Evolutionary conservation across 1,140 invertebrate genomes (phyloP).

Genomic region (Lepidurus packardi): DNA sequence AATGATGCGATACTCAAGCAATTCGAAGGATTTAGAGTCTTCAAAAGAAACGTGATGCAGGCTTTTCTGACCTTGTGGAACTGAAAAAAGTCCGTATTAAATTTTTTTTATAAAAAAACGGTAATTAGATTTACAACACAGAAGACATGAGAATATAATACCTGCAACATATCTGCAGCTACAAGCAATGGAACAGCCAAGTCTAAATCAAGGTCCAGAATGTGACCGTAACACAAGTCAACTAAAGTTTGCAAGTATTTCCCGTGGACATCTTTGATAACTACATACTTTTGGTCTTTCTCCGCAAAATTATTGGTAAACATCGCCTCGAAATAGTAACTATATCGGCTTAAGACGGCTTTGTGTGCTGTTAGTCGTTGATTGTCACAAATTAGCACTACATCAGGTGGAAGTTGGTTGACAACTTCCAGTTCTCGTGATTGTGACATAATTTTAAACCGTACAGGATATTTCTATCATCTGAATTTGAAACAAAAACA

Average conservation of each 20-base stretch:
- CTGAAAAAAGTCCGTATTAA: constrained; percentile 35
- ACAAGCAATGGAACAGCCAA: constrained; percentile 48
- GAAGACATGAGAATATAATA: neutral
- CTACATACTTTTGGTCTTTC: constrained; percentile 42
- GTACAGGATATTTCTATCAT: too few relatives aligned
- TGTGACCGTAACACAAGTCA: constrained; percentile 46
- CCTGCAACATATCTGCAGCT: constrained; percentile 44
- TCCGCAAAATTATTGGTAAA: constrained; percentile 48
- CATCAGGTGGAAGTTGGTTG: constrained; percentile 26
- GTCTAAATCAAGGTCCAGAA: constrained; percentile 45
- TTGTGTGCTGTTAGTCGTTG: constrained; percentile 44
- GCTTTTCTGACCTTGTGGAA: constrained; percentile 46
- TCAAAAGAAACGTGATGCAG: constrained; percentile 43
- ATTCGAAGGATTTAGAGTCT: constrained; percentile 46
- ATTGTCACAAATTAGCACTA: constrained; percentile 30
- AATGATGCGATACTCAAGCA: constrained; percentile 47
- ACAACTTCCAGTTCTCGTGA: neutral
- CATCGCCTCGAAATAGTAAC: constrained; percentile 50
- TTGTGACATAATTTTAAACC: neutral
- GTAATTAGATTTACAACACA: neutral
- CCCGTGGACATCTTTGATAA: constrained; percentile 45
- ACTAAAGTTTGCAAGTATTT: constrained; percentile 46
- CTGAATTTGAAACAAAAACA: too few relatives aligned
- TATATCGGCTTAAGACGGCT: constrained; percentile 46
- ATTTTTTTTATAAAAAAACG: neutral